phyloP scores from a whole-genome alignment of 2,888 invertebrate genomes.

The Electrophaes corylata region DNA sequence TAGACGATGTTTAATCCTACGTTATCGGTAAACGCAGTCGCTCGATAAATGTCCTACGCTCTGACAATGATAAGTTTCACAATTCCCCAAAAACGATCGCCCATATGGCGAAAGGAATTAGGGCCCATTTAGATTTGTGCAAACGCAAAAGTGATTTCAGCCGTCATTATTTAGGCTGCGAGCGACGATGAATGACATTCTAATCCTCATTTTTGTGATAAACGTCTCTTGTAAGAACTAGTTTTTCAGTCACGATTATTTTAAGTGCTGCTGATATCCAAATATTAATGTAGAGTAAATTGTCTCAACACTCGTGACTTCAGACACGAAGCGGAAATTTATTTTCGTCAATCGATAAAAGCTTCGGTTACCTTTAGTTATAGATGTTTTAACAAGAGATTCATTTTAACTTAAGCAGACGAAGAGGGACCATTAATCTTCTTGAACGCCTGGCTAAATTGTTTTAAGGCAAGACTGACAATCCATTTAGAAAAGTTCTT shows the following conservation, averaged over 20 bases:
- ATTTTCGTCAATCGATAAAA: conserved; percentile 61
- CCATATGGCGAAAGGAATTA: conserved; percentile 44
- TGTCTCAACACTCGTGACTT: conserved; percentile 60
- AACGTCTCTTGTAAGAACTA: conserved; percentile 51
- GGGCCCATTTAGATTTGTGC: conserved; percentile 41
- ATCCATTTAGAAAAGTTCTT: conserved; percentile 64
- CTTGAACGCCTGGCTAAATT: conserved; percentile 61
- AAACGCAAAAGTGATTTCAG: conserved; percentile 40
- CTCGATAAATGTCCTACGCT: conserved; percentile 59
- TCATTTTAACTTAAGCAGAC: conserved; percentile 65
- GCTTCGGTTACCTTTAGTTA: conserved; percentile 50
- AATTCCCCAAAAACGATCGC: conserved; percentile 37
- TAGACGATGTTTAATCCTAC: conserved; percentile 61
- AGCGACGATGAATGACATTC: conserved; percentile 57
- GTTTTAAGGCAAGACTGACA: conserved; percentile 63
- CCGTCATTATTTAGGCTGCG: conserved; percentile 51
- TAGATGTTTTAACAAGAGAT: conserved; percentile 53
- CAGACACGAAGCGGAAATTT: conserved; percentile 61
- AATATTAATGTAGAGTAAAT: conserved; percentile 49
- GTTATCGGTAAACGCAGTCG: conserved; percentile 65
- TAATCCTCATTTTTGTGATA: conserved; percentile 59
- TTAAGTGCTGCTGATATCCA: conserved; percentile 43
- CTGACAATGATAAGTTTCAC: conserved; percentile 48
- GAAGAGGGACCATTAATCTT: conserved; percentile 63
- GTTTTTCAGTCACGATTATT: conserved; percentile 46